These are phyloP conservation scores for Anniella stebbinsi DNA, from an alignment of 2,797 vertebrate genomes.

Conservation along the genomic window DNA sequence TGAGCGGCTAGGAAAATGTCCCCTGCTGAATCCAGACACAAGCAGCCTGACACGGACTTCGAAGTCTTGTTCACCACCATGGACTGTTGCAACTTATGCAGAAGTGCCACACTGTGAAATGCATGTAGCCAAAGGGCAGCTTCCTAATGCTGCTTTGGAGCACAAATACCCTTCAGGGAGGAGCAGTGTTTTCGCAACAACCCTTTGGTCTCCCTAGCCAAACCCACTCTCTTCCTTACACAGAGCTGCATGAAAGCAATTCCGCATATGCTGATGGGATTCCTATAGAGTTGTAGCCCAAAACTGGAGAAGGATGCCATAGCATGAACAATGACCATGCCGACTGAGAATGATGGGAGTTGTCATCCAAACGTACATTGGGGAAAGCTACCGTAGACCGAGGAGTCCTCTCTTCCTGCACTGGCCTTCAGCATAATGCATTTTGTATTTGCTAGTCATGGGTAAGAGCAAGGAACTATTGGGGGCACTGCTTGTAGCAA, in stretches of 20 bases:
- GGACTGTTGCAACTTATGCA: slow-evolving; percentile 22
- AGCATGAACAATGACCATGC: not conserved
- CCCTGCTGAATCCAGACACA: slow-evolving; percentile 15
- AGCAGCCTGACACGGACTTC: slow-evolving; percentile 31
- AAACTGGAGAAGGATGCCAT: not conserved
- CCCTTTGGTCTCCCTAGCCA: not conserved
- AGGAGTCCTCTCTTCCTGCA: not conserved
- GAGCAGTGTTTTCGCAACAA: not conserved
- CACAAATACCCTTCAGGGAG: slow-evolving; percentile 16
- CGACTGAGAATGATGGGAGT: not conserved
- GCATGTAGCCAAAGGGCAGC: not conserved
- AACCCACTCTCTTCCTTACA: not conserved
- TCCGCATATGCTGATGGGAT: no score
- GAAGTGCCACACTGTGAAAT: not conserved
- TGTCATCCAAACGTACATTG: no score
- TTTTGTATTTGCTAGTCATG: not conserved
- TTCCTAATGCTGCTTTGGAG: slow-evolving; percentile 29
- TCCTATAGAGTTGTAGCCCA: no score
- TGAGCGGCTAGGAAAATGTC: slow-evolving; percentile 36
- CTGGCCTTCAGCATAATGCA: not conserved
- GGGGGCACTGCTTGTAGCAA: no score
- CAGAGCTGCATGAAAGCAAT: not conserved
- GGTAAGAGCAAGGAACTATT: not conserved
- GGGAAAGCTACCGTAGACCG: not conserved
- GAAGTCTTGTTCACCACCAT: slow-evolving; percentile 31